Evolutionary conservation across 2,113 vertebrate genomes (phyloP).

Genomic region (Brachypodius melanocephalos): DNA sequence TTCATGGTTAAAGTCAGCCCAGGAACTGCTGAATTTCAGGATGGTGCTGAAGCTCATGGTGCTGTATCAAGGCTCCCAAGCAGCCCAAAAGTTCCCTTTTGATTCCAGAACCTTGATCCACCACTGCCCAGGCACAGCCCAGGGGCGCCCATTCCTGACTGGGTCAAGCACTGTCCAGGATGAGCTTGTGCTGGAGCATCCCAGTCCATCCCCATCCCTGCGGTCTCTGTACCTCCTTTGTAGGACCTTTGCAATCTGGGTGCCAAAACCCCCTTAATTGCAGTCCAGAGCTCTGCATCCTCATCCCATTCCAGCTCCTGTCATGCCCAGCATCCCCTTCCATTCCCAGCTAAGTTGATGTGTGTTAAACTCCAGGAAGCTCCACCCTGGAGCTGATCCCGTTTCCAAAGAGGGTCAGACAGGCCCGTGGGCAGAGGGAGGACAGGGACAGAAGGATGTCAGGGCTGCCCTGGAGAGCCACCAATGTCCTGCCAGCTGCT

Average conservation of each 20-base stretch:
- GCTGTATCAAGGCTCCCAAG: background rate
- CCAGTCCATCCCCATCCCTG: background rate
- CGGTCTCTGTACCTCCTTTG: background rate
- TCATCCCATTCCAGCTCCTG: background rate
- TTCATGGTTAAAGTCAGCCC: background rate
- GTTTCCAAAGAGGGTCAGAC: background rate
- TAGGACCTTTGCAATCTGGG: background rate
- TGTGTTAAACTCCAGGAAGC: background rate
- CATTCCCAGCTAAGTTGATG: fast-evolving
- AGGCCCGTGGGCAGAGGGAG: background rate
- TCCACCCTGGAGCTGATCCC: fast-evolving
- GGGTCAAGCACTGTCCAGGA: no score
- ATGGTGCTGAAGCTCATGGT: background rate
- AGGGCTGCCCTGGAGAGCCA: background rate
- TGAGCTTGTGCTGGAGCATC: fast-evolving
- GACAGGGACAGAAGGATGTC: background rate
- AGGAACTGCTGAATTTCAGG: background rate
- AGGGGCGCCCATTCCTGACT: no score
- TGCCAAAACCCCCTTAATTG: background rate
- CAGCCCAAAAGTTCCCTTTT: background rate
- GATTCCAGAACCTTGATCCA: background rate
- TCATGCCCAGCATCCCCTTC: fast-evolving
- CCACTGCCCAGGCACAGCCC: no score
- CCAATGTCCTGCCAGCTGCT: background rate
- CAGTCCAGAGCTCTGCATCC: fast-evolving